These are phyloP conservation scores for Oceanodroma tethys DNA, from an alignment of 2,113 vertebrate species.

Conservation along the genomic window DNA sequence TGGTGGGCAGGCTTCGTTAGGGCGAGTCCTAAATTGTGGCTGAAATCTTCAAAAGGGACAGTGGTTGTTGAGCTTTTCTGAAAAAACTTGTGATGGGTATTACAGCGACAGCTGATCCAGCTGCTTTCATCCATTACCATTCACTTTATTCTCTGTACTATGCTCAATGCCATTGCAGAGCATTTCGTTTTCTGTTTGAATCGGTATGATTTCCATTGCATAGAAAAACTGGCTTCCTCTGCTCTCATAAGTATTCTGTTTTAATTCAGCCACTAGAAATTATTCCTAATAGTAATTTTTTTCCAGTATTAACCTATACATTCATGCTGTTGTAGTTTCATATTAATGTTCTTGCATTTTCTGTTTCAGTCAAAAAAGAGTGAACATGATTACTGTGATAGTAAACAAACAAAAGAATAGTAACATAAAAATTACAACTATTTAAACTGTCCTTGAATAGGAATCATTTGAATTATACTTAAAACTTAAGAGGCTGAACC, in stretches of 20 bases:
- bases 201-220: neutral
- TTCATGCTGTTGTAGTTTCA: neutral
- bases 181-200: neutral
- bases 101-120: neutral
- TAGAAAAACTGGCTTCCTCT: neutral
- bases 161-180: neutral
- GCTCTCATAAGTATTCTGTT: neutral
- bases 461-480: slow-evolving; percentile 44
- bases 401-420: slow-evolving; percentile 50
- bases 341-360: neutral
- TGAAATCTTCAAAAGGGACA: neutral
- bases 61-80: neutral
- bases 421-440: slow-evolving; percentile 38
- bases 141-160: neutral
- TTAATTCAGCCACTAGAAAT: slow-evolving; percentile 19
- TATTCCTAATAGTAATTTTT: neutral
- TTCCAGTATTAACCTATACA: neutral
- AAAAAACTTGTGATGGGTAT: neutral
- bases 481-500: slow-evolving; percentile 64
- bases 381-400: neutral
- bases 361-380: slow-evolving; percentile 42
- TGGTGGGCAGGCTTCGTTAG: neutral
- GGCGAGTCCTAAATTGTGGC: neutral
- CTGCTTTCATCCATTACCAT: neutral
- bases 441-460: slow-evolving; percentile 48